Evolutionary conservation across 2,888 invertebrate species (phyloP), one percentile per base, ranked within the genome.

Genomic region (Oligia latruncula): DNA sequence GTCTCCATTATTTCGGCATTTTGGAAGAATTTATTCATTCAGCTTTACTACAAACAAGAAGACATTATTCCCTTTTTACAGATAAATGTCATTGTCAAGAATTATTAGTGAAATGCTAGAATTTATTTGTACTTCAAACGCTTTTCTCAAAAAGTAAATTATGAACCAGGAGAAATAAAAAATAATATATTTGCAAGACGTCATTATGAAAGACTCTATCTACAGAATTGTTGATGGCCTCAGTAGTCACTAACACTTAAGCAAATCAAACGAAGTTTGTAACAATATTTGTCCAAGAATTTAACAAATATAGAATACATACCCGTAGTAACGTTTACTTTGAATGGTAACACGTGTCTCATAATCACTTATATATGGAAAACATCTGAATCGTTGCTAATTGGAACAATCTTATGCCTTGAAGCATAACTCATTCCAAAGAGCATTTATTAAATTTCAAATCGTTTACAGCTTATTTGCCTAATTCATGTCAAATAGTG

Each of bases 271-370:
- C 68, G 40, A 74, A 5, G 23, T 68, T 29, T 6, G 23, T 68
- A 23, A 60, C 46, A 84, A 80, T 74, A 74, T 82, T 70, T 65
- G 40, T n/a, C 11, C 9, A 72, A 82, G 64, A 84, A 74, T 74
- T 74, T 55, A 55, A 52, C 66, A 67, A 74, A 78, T 82, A 71
- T n/a, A 43, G 23, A 74, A 58, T 13, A 65, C 9, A 40, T 40
- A 29, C 29, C 29, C 29, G 29, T 29, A 29, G 20, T 29, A 20
- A 58, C 3, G 6, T 29, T 64, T 64, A 52, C 17, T 78, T 46
- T 65, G n/a, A 29, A 29, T 43, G 0, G 15, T 9, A 43, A 46
- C 35, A 75, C 49, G 17, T 60, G 5, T 13, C 23, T 58, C 15
- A 58, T 46, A 58, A 43, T 60, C 15, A 58, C 20, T 13, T 6